Evolutionary conservation across 2,113 vertebrate species (phyloP).

Genomic region (Rhagologus leucostigma): DNA sequence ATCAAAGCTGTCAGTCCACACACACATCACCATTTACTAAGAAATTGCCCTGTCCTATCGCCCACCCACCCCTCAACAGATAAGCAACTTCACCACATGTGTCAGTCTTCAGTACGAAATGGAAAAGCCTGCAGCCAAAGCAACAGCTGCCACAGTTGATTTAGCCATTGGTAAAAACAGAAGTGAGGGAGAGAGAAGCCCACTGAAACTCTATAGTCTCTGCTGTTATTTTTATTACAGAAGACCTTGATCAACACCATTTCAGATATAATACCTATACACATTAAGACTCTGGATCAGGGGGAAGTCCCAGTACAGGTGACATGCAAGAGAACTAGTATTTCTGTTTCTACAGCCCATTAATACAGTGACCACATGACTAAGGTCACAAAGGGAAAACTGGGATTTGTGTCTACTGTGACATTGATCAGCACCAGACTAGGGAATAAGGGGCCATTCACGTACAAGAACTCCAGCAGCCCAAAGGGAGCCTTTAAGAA

Average conservation of each 20-base stretch:
- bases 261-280: neutral
- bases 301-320: neutral
- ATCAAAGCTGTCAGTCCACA: neutral
- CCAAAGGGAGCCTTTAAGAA: neutral
- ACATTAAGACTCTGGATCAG: neutral
- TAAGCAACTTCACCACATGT: neutral
- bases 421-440: neutral
- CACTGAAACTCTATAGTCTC: neutral
- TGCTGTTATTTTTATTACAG: neutral
- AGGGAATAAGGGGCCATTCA: neutral
- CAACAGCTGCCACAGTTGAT: neutral
- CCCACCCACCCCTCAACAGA: neutral
- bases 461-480: neutral
- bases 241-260: neutral
- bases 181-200: neutral
- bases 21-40: neutral
- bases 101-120: neutral
- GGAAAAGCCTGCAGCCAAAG: conserved; percentile 6
- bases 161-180: neutral
- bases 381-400: neutral
- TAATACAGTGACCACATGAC: neutral
- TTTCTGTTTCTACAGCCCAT: neutral
- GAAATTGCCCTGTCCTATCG: neutral
- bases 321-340: neutral
- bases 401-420: neutral